Percentiles rank a stretch among this genome's conserved stretches.
phyloP scores from a whole-genome alignment of 2,888 invertebrate genomes.

The Linhomoeus sp. region DNA sequence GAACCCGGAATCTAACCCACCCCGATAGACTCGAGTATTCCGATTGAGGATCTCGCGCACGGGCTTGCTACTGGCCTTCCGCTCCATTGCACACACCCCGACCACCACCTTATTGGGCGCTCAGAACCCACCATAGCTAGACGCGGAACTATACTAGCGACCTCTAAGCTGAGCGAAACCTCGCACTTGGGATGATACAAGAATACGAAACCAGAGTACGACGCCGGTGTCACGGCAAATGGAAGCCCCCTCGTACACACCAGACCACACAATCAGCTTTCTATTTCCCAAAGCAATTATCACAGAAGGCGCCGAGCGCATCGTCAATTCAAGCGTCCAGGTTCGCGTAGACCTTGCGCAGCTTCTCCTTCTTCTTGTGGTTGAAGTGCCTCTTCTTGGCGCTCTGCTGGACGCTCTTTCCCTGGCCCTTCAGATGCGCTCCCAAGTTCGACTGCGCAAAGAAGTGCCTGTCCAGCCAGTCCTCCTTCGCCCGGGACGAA shows the following conservation, averaged over 20 bases:
- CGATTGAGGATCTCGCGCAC: conserved; percentile 95
- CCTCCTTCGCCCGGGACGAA: conserved; percentile 7
- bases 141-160: no score
- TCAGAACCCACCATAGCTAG: no score
- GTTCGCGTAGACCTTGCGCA: conserved; percentile 61
- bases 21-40: conserved; percentile 59
- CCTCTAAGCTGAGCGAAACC: no score
- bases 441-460: conserved; percentile 6
- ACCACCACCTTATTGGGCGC: conserved; percentile 70
- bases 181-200: no score
- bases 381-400: conserved; percentile 55
- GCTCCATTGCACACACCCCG: conserved; percentile 92
- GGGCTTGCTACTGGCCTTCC: conserved; percentile 95
- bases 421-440: conserved; percentile 15
- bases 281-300: no score
- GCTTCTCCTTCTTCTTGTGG: conserved; percentile 71
- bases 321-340: conserved; percentile 47
- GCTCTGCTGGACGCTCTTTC: no score
- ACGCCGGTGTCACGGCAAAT: neutral
- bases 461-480: conserved; percentile 9
- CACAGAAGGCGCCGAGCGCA: no score
- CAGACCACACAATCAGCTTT: conserved; percentile 3
- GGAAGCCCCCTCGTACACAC: neutral
- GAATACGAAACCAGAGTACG: no score
- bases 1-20: conserved; percentile 9